These are phyloP conservation scores for Montipora sp. DNA, from an alignment of 64 coral and sea anemone species.

Conservation along the genomic window DNA sequence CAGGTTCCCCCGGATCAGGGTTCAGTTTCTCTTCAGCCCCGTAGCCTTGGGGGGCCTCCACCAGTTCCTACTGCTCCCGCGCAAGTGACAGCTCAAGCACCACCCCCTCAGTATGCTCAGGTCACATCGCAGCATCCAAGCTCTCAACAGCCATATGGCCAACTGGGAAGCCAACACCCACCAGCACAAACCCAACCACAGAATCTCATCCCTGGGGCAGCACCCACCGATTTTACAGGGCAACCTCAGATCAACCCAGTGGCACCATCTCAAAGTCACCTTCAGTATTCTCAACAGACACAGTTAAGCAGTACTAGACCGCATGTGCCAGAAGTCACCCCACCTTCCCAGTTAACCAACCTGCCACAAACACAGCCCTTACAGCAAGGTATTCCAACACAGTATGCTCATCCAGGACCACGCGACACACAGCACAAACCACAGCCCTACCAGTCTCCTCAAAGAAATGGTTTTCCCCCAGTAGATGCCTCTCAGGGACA, in stretches of 20 bases:
- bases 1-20: conserved; percentile 22
- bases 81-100: conserved; percentile 24
- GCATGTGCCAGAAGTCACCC: not conserved
- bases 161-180: conserved; percentile 43
- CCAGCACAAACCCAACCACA: not conserved
- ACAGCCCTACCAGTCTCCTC: conserved; percentile 28
- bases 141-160: not conserved
- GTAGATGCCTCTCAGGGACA: conserved; percentile 45
- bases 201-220: not conserved
- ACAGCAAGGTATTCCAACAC: conserved; percentile 1
- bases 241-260: conserved; percentile 28
- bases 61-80: conserved; percentile 48
- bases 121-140: conserved; percentile 41
- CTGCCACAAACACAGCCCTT: not conserved
- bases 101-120: conserved; percentile 75
- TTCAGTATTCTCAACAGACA: conserved; percentile 8
- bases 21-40: conserved; percentile 11
- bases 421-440: not conserved
- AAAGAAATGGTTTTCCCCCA: conserved; percentile 29
- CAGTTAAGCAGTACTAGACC: not conserved
- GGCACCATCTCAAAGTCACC: conserved; percentile 36
- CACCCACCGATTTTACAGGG: not conserved
- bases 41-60: conserved; percentile 1
- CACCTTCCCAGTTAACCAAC: conserved; percentile 17
- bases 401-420: not conserved